Evolutionary conservation across 2,888 invertebrate genomes (phyloP).

Genomic region (Romanomermis culicivorax): DNA sequence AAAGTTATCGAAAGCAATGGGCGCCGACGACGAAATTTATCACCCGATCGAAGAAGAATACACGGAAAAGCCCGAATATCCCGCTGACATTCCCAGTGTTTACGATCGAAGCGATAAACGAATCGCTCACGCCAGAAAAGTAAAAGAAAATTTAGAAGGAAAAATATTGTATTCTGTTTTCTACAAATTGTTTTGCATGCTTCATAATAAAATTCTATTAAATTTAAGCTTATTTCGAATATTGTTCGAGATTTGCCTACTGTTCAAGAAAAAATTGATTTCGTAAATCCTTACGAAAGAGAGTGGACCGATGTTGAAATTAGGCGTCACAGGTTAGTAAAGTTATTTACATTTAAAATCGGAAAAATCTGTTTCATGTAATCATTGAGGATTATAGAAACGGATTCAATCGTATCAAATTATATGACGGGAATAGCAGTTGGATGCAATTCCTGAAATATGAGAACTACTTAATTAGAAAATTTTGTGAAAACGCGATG

Average conservation of each 20-base stretch:
- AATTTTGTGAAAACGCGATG: too few relatives aligned
- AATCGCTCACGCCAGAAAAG: not conserved
- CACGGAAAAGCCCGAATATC: not conserved
- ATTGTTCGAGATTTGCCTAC: not conserved
- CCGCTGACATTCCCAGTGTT: not conserved
- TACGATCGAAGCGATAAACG: not conserved
- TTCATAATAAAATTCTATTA: too few relatives aligned
- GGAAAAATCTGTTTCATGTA: not conserved
- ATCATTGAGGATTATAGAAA: too few relatives aligned
- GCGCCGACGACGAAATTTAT: too few relatives aligned
- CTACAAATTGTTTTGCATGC: too few relatives aligned
- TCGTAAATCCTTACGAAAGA: conserved; percentile 7
- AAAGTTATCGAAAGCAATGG: too few relatives aligned
- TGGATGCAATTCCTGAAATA: too few relatives aligned
- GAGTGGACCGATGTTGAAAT: not conserved
- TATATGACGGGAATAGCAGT: too few relatives aligned
- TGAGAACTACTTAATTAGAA: too few relatives aligned
- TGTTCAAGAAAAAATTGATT: conserved; percentile 4
- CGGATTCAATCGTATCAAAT: too few relatives aligned
- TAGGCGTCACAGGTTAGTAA: not conserved
- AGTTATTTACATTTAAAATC: not conserved
- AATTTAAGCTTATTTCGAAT: not conserved
- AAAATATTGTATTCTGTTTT: too few relatives aligned
- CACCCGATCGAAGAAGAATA: not conserved
- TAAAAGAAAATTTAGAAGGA: too few relatives aligned